Conservation (phyloP, 1,140 invertebrate species). For the Brachystomella parvula region DNA sequence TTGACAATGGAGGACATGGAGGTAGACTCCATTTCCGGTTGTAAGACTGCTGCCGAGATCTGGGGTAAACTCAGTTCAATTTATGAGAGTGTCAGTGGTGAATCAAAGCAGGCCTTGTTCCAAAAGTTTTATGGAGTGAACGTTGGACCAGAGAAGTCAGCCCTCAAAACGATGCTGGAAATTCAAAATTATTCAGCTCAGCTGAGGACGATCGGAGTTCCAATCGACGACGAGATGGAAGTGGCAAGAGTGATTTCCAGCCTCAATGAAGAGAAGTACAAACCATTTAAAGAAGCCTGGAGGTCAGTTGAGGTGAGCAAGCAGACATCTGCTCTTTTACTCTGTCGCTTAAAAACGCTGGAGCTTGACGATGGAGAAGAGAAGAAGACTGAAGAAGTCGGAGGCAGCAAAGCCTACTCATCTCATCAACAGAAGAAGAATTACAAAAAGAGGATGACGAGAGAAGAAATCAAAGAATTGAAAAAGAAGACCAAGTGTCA, state of each 20-base stretch:
- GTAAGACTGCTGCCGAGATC: background rate
- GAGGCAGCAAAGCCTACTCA: slow-evolving; percentile 4
- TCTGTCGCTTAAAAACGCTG: slow-evolving; percentile 24
- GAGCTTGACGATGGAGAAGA: slow-evolving; percentile 21
- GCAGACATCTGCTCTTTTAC: slow-evolving; percentile 17
- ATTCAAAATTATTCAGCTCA: slow-evolving; percentile 20
- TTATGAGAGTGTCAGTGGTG: slow-evolving; percentile 2
- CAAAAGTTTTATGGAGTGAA: background rate
- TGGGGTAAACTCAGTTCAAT: slow-evolving; percentile 10
- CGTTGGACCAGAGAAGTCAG: background rate
- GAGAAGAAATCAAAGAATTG: slow-evolving; percentile 17
- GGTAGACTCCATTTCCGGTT: slow-evolving; percentile 2
- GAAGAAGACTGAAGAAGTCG: background rate
- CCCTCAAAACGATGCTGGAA: slow-evolving; percentile 15
- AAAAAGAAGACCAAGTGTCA: slow-evolving; percentile 24
- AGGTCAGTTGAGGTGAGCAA: slow-evolving; percentile 12
- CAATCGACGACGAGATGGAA: slow-evolving; percentile 14
- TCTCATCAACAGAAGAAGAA: background rate
- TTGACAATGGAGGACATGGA: slow-evolving; percentile 1
- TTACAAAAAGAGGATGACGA: background rate
- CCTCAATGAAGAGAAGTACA: slow-evolving; percentile 11
- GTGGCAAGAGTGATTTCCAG: slow-evolving; percentile 19
- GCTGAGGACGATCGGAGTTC: slow-evolving; percentile 5
- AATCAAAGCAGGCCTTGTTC: background rate
- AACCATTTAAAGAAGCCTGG: slow-evolving; percentile 21